Base-by-base conservation (phyloP, 2,113 vertebrate species). In the Nothocercus nigrocapillus region DNA sequence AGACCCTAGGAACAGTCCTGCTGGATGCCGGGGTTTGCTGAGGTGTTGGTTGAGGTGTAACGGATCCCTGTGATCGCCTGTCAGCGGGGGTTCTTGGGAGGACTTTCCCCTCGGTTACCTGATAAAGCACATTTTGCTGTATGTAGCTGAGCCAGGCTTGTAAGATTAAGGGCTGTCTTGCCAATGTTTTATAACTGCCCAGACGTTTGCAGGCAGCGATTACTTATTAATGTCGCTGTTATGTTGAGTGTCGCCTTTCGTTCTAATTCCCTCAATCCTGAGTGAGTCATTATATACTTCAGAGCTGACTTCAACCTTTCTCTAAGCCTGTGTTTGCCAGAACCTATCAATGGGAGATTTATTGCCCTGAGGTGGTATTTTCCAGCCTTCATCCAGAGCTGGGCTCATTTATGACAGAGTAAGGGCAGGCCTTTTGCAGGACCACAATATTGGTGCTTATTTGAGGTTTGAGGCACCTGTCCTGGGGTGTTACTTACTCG, bases 281-380 rank as follows among this genome's bases (percentile, higher is more conserved):
- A 95, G 90, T 95, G 94, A 93, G 96, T 96, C 93, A 92, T 96
- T 95, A 89, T 17, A 86, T 94, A 92, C 84, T 91, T 97, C 91
- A 96, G 96, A 95, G 93, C 88, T 70, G 38, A 95, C 96, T 96
- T 96, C 94, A 96, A 69, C 91, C 80, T 96, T 96, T 95, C 77
- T 94, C 5, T 9, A 93, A 87, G 80, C 76, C 89, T 89, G 96
- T 89, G 88, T 94, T 97, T 96, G 95, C 96, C 96, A 93, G 89
- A 82, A 92, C 94, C 96, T 95, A 64, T 97, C 96, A 97, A 95
- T 51, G 70, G 61, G 94, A 98, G 97, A 97, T 97, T 97, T 97
- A 96, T 94, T 95, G 89, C 84, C 92, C 69, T 73, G 27, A 77
- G 92, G 90, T 96, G 96, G 97, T 84, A 94, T 96, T 97, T 97